Evolutionary conservation across 2,888 invertebrate genomes (phyloP).

Genomic region (Diarsia mendica): DNA sequence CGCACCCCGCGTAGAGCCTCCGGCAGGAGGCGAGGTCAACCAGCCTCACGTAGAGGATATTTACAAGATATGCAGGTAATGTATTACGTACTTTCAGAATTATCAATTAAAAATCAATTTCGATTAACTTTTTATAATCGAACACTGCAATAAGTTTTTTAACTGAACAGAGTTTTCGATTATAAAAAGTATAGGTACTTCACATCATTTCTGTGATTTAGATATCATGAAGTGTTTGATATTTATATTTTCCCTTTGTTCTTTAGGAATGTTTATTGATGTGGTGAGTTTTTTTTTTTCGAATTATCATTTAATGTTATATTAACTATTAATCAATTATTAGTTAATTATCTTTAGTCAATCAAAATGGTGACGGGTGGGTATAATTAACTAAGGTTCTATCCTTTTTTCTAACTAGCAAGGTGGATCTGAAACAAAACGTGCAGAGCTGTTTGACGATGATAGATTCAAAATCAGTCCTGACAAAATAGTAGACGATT

Average conservation of each 20-base stretch:
- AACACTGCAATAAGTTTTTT: constrained; percentile 24
- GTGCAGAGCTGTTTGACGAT: no score
- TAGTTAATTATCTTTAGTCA: background rate
- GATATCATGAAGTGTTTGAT: constrained; percentile 54
- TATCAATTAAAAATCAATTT: constrained; percentile 15
- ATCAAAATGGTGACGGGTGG: background rate
- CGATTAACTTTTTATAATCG: constrained; percentile 41
- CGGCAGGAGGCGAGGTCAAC: no score
- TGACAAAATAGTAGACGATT: no score
- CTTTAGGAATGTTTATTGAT: constrained; percentile 13
- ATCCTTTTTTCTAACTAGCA: background rate
- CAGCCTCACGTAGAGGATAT: background rate
- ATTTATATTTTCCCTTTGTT: constrained; percentile 35
- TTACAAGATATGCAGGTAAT: background rate
- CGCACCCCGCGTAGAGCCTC: no score
- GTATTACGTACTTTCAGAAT: constrained; percentile 1
- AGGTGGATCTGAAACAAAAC: background rate
- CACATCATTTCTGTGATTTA: constrained; percentile 10
- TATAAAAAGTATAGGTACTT: background rate
- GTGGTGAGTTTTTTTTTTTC: constrained; percentile 45
- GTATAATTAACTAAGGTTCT: background rate
- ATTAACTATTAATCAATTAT: no score
- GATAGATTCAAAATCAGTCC: no score
- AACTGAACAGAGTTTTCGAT: background rate
- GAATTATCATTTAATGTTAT: background rate